A percentile compares a stretch with the other conserved stretches of the same genome.
Conservation (phyloP, 1,140 invertebrate genomes). For the Tetramorium parvispinum region DNA sequence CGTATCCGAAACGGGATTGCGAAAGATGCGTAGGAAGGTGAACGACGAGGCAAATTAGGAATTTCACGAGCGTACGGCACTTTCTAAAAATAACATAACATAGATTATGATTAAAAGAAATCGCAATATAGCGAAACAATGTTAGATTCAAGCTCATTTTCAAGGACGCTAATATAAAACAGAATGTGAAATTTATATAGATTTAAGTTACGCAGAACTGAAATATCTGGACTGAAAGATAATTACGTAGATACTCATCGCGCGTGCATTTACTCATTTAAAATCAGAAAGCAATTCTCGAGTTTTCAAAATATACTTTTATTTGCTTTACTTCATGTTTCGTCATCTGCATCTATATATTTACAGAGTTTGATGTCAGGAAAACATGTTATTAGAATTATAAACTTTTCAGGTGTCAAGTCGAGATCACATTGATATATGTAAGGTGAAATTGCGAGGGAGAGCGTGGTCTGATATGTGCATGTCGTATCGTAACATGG, state of each 20-base stretch:
- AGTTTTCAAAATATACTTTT: neutral
- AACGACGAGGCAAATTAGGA: neutral
- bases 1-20: constrained; percentile 41
- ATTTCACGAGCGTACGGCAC: constrained; percentile 64
- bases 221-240: too few species aligned
- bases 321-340: neutral
- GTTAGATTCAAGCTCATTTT: neutral
- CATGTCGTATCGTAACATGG: constrained; percentile 29
- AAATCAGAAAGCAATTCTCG: neutral
- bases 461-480: constrained; percentile 33
- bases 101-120: neutral
- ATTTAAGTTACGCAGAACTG: too few species aligned
- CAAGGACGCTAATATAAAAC: neutral
- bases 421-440: constrained; percentile 33
- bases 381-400: constrained; percentile 3
- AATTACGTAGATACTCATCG: too few species aligned
- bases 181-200: too few species aligned
- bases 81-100: constrained; percentile 34
- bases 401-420: constrained; percentile 16
- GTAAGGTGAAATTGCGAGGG: constrained; percentile 24
- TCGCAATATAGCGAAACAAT: neutral
- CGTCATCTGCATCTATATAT: neutral
- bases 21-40: constrained; percentile 11
- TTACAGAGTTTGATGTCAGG: constrained; percentile 8
- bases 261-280: too few species aligned